Evolutionary conservation across 2,888 invertebrate genomes (phyloP).

Genomic region (Philereme vetulata): DNA sequence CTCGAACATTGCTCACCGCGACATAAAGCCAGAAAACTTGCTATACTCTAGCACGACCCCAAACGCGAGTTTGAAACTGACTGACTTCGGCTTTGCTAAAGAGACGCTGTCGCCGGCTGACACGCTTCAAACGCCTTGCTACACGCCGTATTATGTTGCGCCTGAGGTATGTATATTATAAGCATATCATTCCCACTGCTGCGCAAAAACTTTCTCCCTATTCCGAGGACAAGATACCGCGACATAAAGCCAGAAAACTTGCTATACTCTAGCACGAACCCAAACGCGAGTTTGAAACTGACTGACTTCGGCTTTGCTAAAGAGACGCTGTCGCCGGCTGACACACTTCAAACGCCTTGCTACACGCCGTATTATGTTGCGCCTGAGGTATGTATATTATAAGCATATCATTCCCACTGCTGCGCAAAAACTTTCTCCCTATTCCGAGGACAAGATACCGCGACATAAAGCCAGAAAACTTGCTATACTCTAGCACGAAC

Average conservation of each 20-base stretch:
- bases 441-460: too few relatives aligned
- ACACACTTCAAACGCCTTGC: conserved; percentile 98
- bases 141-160: conserved; percentile 99
- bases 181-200: neutral
- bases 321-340: conserved; percentile 91
- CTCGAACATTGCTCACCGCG: conserved; percentile 97
- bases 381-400: conserved; percentile 65
- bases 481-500: conserved; percentile 92
- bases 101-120: conserved; percentile 92
- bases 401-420: neutral
- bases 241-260: conserved; percentile 99
- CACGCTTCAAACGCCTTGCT: conserved; percentile 98
- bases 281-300: conserved; percentile 93
- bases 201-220: too few relatives aligned
- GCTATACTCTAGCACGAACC: conserved; percentile 91
- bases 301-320: conserved; percentile 99
- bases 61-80: conserved; percentile 95
- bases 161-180: conserved; percentile 65
- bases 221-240: too few relatives aligned
- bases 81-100: conserved; percentile 99
- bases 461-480: conserved; percentile 98
- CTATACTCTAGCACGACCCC: conserved; percentile 91
- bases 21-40: conserved; percentile 98
- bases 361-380: conserved; percentile 99
- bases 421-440: too few relatives aligned